Evolutionary conservation across 2,888 invertebrate genomes (phyloP).

Genomic region (Yponomeuta plumbellus): DNA sequence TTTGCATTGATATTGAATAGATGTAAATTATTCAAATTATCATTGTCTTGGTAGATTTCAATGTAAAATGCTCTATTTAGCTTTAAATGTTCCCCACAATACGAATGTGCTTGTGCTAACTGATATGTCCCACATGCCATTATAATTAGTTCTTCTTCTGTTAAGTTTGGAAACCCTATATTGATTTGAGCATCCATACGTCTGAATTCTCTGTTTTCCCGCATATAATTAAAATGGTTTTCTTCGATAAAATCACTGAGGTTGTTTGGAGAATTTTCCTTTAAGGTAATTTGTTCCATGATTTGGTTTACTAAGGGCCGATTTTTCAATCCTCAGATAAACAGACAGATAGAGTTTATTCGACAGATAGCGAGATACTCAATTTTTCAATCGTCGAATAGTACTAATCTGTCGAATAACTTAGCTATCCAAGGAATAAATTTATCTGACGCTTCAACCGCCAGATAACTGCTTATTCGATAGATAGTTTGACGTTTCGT

Average conservation of each 20-base stretch:
- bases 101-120: conserved; percentile 17
- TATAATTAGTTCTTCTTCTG: conserved; percentile 16
- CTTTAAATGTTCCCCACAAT: conserved; percentile 18
- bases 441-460: too few species aligned
- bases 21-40: conserved; percentile 17
- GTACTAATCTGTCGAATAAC: too few species aligned
- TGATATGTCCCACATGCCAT: conserved; percentile 18
- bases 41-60: conserved; percentile 17
- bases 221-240: too few species aligned
- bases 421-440: too few species aligned
- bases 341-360: too few species aligned
- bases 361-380: too few species aligned
- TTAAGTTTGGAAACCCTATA: conserved; percentile 15
- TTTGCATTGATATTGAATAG: conserved; percentile 17
- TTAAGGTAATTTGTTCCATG: conserved; percentile 19
- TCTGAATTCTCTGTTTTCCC: too few species aligned
- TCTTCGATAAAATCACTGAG: too few species aligned
- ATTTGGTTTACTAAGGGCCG: conserved; percentile 15
- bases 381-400: too few species aligned
- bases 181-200: conserved; percentile 11
- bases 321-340: too few species aligned
- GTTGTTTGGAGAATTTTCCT: background rate
- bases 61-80: conserved; percentile 15
- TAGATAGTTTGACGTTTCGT: too few species aligned
- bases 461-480: background rate